Conservation (phyloP, 2,797 vertebrate genomes). For the Phyllotis vaccarum region DNA sequence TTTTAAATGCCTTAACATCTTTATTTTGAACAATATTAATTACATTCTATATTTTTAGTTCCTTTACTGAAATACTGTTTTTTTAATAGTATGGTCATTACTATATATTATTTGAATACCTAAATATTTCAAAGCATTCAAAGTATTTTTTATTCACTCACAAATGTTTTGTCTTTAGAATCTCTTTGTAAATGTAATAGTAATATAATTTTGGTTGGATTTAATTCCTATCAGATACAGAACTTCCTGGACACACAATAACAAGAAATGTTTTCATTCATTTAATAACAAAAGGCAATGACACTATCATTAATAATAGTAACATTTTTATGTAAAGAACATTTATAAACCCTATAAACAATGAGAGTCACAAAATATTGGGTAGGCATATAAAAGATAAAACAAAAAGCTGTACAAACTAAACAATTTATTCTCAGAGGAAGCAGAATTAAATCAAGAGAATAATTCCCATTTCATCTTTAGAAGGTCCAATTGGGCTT, state of each 20-base stretch:
- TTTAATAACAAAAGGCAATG: background rate
- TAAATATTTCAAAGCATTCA: too few species aligned
- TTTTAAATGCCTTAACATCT: background rate
- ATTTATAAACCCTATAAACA: background rate
- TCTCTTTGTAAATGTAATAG: background rate
- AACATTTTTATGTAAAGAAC: background rate
- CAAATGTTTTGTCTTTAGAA: constrained; percentile 4
- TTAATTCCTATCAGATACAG: background rate
- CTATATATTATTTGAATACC: background rate
- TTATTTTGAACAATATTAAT: constrained; percentile 20
- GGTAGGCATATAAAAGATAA: background rate
- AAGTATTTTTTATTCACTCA: too few species aligned
- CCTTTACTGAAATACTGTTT: constrained; percentile 14
- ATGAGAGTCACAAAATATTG: background rate
- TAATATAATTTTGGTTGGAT: background rate
- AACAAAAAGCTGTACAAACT: background rate
- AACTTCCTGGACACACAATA: background rate
- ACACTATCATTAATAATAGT: background rate
- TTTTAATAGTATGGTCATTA: background rate
- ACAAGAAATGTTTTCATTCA: background rate
- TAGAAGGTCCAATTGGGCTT: background rate
- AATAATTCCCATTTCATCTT: background rate
- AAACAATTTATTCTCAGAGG: background rate
- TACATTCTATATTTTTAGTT: background rate
- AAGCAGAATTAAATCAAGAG: background rate